Evolutionary conservation across 2,888 invertebrate genomes (phyloP).

Genomic region (Notodonta ziczac): DNA sequence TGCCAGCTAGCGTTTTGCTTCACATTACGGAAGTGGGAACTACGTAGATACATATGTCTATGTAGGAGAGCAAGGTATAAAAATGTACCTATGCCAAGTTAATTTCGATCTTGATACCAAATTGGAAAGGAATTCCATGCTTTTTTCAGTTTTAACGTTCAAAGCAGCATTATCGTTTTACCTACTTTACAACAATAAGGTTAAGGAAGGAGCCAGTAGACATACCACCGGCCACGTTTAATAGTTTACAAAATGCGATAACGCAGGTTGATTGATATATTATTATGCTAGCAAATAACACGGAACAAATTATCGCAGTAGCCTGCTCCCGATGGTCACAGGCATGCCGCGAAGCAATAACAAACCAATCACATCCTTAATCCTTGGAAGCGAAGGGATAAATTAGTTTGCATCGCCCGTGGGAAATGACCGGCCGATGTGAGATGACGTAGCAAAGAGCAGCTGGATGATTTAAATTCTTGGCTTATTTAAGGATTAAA

Average conservation of each 20-base stretch:
- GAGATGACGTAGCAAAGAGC: conserved; percentile 49
- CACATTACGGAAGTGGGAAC: no score
- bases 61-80: no score
- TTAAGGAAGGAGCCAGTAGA: background rate
- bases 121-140: no score
- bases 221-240: conserved; percentile 13
- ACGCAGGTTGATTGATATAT: conserved; percentile 42
- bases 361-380: conserved; percentile 48
- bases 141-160: background rate
- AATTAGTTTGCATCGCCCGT: conserved; percentile 46
- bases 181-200: conserved; percentile 1
- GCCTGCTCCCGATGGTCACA: conserved; percentile 36
- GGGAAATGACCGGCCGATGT: conserved; percentile 49
- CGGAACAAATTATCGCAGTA: conserved; percentile 59
- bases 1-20: no score
- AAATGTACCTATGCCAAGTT: no score
- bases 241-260: conserved; percentile 39
- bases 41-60: no score
- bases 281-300: conserved; percentile 58
- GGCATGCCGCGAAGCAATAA: conserved; percentile 41
- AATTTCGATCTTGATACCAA: background rate
- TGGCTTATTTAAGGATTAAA: conserved; percentile 31
- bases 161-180: background rate
- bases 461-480: conserved; percentile 43
- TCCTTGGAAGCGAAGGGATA: conserved; percentile 35